phyloP scores from a whole-genome alignment of 2,797 vertebrate species.

The Acrossocheilus wenchowensis region DNA sequence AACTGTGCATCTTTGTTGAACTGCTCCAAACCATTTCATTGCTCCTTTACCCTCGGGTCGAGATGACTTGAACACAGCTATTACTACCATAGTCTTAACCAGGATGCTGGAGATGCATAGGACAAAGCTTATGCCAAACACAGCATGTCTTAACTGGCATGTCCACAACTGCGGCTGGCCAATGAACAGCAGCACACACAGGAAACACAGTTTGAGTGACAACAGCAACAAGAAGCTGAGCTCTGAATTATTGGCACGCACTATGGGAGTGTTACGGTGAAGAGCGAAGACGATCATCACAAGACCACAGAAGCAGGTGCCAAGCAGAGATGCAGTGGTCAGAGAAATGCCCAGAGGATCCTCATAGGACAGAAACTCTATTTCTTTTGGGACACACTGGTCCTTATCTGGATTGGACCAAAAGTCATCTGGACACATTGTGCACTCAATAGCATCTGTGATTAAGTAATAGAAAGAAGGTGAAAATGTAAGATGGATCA shows the following conservation, averaged over 20 bases:
- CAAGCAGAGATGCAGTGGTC: slow-evolving; percentile 32
- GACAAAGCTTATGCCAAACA: slow-evolving; percentile 24
- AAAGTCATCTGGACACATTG: slow-evolving; percentile 30
- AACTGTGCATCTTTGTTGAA: slow-evolving; percentile 74
- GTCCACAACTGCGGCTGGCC: not conserved
- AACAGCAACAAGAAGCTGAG: not conserved
- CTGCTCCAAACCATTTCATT: slow-evolving; percentile 53
- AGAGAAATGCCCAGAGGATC: slow-evolving; percentile 1
- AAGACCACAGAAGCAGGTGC: not conserved
- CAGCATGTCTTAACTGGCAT: slow-evolving; percentile 4
- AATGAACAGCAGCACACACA: slow-evolving; percentile 7
- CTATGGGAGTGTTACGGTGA: not conserved
- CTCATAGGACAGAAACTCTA: slow-evolving; percentile 3
- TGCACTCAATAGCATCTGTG: slow-evolving; percentile 16
- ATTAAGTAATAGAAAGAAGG: not conserved
- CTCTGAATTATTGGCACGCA: slow-evolving; percentile 16
- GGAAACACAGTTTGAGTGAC: slow-evolving; percentile 11
- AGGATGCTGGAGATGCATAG: slow-evolving; percentile 61
- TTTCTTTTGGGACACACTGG: not conserved
- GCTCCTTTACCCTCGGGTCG: slow-evolving; percentile 56
- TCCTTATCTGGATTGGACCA: not conserved
- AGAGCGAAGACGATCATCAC: not conserved
- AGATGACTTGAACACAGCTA: slow-evolving; percentile 54
- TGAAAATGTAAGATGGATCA: not conserved
- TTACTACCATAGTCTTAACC: slow-evolving; percentile 63